Evolutionary conservation across 1,140 invertebrate species (phyloP).

Genomic region (Drosophila bipectinata): DNA sequence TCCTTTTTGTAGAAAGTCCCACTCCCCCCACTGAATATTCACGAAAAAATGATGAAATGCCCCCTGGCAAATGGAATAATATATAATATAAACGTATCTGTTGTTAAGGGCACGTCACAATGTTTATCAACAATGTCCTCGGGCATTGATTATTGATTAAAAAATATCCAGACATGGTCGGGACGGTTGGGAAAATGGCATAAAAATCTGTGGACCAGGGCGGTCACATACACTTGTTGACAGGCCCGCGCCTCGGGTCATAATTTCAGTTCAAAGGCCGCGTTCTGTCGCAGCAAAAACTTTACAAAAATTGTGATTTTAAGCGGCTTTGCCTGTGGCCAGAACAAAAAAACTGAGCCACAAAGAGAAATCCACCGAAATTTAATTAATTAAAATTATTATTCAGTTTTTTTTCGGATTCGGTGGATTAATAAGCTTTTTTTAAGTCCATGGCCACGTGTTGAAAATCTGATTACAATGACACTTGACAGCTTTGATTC

Average conservation of each 20-base stretch:
- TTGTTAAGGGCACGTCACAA: constrained; percentile 48
- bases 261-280: constrained; percentile 67
- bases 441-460: constrained; percentile 47
- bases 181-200: not conserved
- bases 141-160: constrained; percentile 75
- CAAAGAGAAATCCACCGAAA: constrained; percentile 31
- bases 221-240: constrained; percentile 63
- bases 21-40: constrained; percentile 17
- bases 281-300: constrained; percentile 35
- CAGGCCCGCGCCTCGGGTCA: constrained; percentile 46
- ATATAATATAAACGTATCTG: constrained; percentile 65
- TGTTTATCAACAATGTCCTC: constrained; percentile 73
- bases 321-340: constrained; percentile 62
- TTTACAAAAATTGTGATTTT: constrained; percentile 56
- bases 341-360: not conserved
- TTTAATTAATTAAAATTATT: constrained; percentile 79
- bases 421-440: constrained; percentile 46
- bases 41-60: constrained; percentile 19
- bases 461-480: constrained; percentile 69
- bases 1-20: not conserved
- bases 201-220: not conserved
- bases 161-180: constrained; percentile 37
- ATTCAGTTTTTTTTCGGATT: constrained; percentile 14
- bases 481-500: constrained; percentile 50
- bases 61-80: constrained; percentile 48